Base-by-base conservation (phyloP, 2,888 invertebrate species). In the Carpatolechia fugitivella region DNA sequence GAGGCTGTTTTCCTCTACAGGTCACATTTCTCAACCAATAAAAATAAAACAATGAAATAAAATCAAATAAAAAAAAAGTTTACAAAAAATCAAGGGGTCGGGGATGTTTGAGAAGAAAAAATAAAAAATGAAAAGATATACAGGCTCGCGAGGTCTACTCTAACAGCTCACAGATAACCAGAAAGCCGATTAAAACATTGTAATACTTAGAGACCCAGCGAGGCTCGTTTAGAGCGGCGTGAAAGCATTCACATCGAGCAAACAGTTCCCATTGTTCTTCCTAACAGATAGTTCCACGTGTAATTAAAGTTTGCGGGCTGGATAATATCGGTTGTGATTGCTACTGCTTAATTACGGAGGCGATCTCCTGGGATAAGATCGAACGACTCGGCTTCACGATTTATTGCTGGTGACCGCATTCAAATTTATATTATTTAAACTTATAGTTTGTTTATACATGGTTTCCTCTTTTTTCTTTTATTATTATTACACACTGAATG, bases 221-320 rank as follows among this genome's bases (percentile, higher is more conserved):
- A 60, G 63, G 54, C 54, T 61, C 58, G 52, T 55, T 49, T 51
- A 55, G 38, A 52, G 61, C 46, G 60, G 56, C 59, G 64, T 63
- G 65, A 65, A 65, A 57, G 62, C 59, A 56, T 54, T 59, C 56
- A 60, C 62, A 62, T 53, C 58, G 35, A 18, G 57, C 58, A 56
- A 66, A 63, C 62, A 58, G 51, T 56, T 54, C 61, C 61, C 63
- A 68, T 72, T 72, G 69, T 72, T 69, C 64, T 64, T 64, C 58
- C 60, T 56, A 65, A 62, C 63, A 63, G 63, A 70, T 72, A 72
- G 71, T 73, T 70, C 70, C 68, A 73, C 69, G 68, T 72, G 69
- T 79, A 82, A 82, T 84, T 83, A 80, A 82, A 84, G 78, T 83
- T 80, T 74, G 76, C 69, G 65, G 71, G 62, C 60, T 63, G 72